Evolutionary conservation across 2,797 vertebrate genomes (phyloP).

Genomic region (Anabas testudineus): DNA sequence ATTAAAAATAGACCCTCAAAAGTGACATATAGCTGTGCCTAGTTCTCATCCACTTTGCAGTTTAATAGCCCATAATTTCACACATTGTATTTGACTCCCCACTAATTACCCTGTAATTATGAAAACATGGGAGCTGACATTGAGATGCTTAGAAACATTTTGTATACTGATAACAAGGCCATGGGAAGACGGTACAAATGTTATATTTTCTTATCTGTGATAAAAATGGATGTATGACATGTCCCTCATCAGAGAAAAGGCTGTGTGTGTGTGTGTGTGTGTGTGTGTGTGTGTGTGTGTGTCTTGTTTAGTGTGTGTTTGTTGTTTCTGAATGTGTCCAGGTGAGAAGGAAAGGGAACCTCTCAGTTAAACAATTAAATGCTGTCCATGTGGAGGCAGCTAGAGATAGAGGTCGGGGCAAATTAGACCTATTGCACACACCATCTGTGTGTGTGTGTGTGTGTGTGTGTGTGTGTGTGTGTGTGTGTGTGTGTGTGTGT

Average conservation of each 20-base stretch:
- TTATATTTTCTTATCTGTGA: not conserved
- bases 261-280: not conserved
- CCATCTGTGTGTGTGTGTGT: not conserved
- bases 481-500: not conserved
- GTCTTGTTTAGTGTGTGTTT: not conserved
- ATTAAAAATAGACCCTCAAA: constrained; percentile 8
- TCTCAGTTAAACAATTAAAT: constrained; percentile 51
- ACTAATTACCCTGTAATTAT: constrained; percentile 50
- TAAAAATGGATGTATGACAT: not conserved
- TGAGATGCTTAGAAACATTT: constrained; percentile 50
- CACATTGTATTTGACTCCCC: constrained; percentile 35
- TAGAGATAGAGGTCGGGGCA: constrained; percentile 28
- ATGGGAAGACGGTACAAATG: not conserved
- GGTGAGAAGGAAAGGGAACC: constrained; percentile 2
- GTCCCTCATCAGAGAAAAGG: not conserved
- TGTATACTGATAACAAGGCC: not conserved
- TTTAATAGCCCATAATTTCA: constrained; percentile 52
- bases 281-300: constrained; percentile 19
- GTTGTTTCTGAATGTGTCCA: constrained; percentile 16
- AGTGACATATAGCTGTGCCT: constrained; percentile 1
- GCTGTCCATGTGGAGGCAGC: constrained; percentile 28
- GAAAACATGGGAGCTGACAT: constrained; percentile 40
- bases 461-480: not conserved
- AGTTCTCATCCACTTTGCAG: constrained; percentile 21
- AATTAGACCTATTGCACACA: constrained; percentile 50